Conservation (phyloP, 2,888 invertebrate species). For the Synergus gifuensis region DNA sequence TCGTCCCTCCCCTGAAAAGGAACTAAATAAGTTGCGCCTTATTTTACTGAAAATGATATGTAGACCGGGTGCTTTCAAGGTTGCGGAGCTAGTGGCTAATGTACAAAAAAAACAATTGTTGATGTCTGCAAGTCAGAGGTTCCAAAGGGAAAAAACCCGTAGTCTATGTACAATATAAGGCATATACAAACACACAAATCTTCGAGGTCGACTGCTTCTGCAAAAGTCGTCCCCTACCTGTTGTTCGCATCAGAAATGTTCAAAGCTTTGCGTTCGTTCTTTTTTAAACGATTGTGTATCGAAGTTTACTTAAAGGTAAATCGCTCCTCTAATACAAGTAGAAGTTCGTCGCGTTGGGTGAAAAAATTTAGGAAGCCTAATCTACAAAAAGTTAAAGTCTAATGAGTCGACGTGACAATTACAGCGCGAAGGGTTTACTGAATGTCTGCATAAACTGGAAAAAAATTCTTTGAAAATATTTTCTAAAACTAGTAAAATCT, state of each 20-base stretch:
- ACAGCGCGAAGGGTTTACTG: conserved; percentile 38
- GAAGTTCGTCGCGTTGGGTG: conserved; percentile 57
- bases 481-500: background rate
- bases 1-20: background rate
- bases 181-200: conserved; percentile 54
- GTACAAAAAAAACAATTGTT: conserved; percentile 42
- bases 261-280: conserved; percentile 3
- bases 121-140: conserved; percentile 42
- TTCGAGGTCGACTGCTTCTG: conserved; percentile 44
- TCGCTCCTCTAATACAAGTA: conserved; percentile 54
- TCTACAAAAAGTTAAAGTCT: conserved; percentile 34
- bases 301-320: conserved; percentile 51
- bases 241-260: background rate
- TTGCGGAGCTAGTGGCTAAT: conserved; percentile 17
- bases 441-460: conserved; percentile 41
- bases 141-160: conserved; percentile 50
- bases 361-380: conserved; percentile 49
- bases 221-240: conserved; percentile 45
- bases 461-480: conserved; percentile 43
- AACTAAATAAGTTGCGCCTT: conserved; percentile 28
- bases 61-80: conserved; percentile 16
- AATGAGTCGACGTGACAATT: conserved; percentile 8
- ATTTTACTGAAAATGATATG: conserved; percentile 17
- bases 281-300: conserved; percentile 22
- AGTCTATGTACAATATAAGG: conserved; percentile 60